Percentiles rank a stretch among this genome's conserved stretches.
Evolutionary conservation across 2,888 invertebrate species (phyloP).

Genomic region (Candidula unifasciata): DNA sequence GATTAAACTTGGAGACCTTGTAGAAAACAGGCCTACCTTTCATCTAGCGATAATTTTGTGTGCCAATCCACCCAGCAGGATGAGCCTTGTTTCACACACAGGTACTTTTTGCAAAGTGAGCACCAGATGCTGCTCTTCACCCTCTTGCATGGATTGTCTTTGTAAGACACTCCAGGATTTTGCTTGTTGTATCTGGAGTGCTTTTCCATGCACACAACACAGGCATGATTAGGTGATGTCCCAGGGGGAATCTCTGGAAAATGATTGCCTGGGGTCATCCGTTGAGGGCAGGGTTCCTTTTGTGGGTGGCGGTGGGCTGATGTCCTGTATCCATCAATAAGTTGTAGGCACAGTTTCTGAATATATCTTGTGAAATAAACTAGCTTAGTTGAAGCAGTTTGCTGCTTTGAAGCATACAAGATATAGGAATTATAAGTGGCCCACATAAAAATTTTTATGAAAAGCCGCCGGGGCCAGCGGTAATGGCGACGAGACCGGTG

Average conservation of each 20-base stretch:
- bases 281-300: neutral
- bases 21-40: too few relatives aligned
- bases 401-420: neutral
- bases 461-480: constrained; percentile 7
- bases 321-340: constrained; percentile 17
- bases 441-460: neutral
- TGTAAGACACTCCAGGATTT: too few relatives aligned
- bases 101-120: too few relatives aligned
- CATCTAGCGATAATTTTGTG: too few relatives aligned
- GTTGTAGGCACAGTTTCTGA: constrained; percentile 16
- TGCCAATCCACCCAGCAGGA: too few relatives aligned
- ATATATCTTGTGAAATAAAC: constrained; percentile 12
- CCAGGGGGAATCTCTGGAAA: neutral
- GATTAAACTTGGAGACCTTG: too few relatives aligned
- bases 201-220: constrained; percentile 8
- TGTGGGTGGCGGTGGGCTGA: neutral
- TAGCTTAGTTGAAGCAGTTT: neutral
- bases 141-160: too few relatives aligned
- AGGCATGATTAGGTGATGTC: neutral
- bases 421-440: neutral
- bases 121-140: too few relatives aligned
- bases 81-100: too few relatives aligned
- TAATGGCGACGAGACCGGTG: constrained; percentile 12
- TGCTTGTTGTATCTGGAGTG: neutral
- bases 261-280: neutral